A percentile compares a stretch with the other conserved stretches of the same genome.
Evolutionary conservation across 2,113 vertebrate species (phyloP).

Genomic region (Perognathus longimembris): DNA sequence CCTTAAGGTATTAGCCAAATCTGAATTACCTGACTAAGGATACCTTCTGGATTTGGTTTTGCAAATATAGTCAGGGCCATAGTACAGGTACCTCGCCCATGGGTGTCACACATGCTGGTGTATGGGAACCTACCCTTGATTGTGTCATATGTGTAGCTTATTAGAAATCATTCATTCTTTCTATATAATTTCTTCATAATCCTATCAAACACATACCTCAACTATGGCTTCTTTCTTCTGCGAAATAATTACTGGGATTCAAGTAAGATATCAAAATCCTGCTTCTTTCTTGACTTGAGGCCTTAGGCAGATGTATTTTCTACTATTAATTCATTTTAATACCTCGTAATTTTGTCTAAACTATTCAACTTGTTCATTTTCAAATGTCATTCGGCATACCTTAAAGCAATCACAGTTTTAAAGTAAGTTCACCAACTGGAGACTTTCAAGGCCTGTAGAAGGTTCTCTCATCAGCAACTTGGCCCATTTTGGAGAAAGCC

Average conservation of each 20-base stretch:
- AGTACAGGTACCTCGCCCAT: not conserved
- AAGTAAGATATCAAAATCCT: not conserved
- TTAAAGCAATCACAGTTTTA: not conserved
- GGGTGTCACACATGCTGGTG: not conserved
- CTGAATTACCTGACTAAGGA: not conserved
- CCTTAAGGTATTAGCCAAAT: not conserved
- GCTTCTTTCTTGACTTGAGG: not conserved
- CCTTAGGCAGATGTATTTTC: not conserved
- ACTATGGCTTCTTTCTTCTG: conserved; percentile 10
- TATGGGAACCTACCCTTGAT: not conserved
- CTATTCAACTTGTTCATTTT: not conserved
- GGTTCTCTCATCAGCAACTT: not conserved
- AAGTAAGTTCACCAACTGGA: not conserved
- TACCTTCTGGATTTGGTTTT: conserved; percentile 17
- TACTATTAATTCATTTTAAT: not conserved
- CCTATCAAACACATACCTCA: not conserved
- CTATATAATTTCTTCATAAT: not conserved
- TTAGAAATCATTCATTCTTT: not conserved
- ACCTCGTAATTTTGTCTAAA: not conserved
- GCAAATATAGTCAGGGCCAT: not conserved
- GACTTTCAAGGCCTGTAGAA: not conserved
- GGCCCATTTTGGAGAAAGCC: not conserved
- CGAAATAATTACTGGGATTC: conserved; percentile 11
- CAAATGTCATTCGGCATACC: not conserved
- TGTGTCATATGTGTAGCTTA: not conserved